phyloP scores from a whole-genome alignment of 2,888 invertebrate genomes.

The Lamproptera curius region DNA sequence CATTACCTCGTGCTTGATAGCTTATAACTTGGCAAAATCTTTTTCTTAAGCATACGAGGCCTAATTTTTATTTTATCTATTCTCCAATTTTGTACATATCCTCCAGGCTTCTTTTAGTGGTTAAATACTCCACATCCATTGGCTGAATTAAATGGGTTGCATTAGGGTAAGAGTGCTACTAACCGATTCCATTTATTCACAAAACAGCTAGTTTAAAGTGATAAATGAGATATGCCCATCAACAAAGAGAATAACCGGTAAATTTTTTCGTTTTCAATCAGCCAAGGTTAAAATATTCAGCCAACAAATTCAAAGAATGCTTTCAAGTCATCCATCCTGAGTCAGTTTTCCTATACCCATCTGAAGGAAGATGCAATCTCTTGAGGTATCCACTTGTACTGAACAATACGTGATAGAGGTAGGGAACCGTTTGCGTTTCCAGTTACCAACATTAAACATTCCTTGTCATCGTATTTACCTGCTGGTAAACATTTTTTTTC shows the following conservation, averaged over 20 bases:
- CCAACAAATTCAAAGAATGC: conserved; percentile 49
- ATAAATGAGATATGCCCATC: conserved; percentile 39
- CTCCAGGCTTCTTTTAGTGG: background rate
- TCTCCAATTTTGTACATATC: background rate
- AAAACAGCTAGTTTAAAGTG: conserved; percentile 42
- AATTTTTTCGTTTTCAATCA: conserved; percentile 35
- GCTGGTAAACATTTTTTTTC: conserved; percentile 28
- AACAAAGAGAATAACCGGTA: conserved; percentile 45
- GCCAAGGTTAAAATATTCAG: conserved; percentile 46
- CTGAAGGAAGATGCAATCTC: conserved; percentile 24
- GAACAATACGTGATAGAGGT: conserved; percentile 24
- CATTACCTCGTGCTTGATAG: conserved; percentile 25
- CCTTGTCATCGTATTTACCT: conserved; percentile 28
- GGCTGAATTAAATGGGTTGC: background rate
- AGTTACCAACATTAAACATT: conserved; percentile 26
- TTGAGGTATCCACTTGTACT: conserved; percentile 23
- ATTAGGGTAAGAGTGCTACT: background rate
- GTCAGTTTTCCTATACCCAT: conserved; percentile 29
- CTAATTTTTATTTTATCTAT: conserved; percentile 21
- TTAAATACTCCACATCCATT: background rate
- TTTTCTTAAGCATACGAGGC: conserved; percentile 24
- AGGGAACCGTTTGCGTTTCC: conserved; percentile 26
- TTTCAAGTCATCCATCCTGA: conserved; percentile 32
- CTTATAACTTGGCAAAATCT: conserved; percentile 27
- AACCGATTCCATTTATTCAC: conserved; percentile 24